Base-by-base conservation (phyloP, 64 coral and sea anemone species). In the Stichodactyla helianthus region DNA sequence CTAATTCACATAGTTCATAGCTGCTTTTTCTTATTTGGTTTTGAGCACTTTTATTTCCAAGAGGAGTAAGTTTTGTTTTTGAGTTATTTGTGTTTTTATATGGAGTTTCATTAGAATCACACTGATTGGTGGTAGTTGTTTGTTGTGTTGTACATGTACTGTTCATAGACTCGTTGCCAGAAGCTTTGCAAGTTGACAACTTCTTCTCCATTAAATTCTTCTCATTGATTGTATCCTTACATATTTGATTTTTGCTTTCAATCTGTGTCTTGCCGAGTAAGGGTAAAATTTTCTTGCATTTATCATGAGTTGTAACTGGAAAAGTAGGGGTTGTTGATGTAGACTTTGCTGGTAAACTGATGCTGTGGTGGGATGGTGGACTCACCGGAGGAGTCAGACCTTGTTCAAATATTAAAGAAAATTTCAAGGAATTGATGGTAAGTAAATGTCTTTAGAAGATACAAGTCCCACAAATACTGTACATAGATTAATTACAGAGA, bases 371-470 rank as follows among this genome's bases (percentile, higher is more conserved):
- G 52, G 83, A 84, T 28, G 83, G 83, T 31, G 83, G 83, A 84
- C 83, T 84, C 53, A 84, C 83, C 35, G 83, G 83, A 28, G 83
- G 83, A 54, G 83, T 58, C n/a, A 84, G 59, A 51, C 83, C 83
- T 84, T 84, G 56, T 54, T 58, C 55, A 58, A 58, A 58, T 15
- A 58, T 58, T 11, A 11, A 11, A 11, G 14, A 58, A 58, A 58
- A 5, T 44, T 44, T 44, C 1, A 44, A 44, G 35, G 35, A 44
- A 44, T 44, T 44, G 35, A 44, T 44, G 35, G 35, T 44, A 44
- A 44, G 35, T 44, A 44, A 58, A 58, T 58, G 55, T 11, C 3
- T 15, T 58, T 58, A 58, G 55, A 58, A 58, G 14, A 58, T 58
- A 58, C 55, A 58, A 44, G 35, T 44, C 1, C 55, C 14, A 58